Evolutionary conservation across 1,140 invertebrate genomes (phyloP), one percentile per base, ranked within the genome.

Genomic region (Temnothorax longispinosus): DNA sequence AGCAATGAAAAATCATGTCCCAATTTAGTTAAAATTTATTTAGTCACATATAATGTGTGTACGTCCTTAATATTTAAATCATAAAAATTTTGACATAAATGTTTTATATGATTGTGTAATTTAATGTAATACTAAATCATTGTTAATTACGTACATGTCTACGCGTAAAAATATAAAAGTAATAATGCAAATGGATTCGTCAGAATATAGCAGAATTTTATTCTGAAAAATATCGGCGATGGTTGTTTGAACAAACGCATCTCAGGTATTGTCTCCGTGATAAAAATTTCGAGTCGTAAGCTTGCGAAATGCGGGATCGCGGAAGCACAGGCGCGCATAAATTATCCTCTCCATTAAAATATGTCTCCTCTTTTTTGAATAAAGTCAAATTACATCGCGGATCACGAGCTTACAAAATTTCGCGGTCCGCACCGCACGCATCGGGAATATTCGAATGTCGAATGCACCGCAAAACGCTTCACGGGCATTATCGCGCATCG

Each of bases 371-470:
- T 54, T 27, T 54, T 81, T 41, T 71, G 5, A 54, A 41, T 38
- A 81, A 81, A 69, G 15, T 54, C 64, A 54, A 50, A 54, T 27
- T 81, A 41, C n/a, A 81, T 67, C 7, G n/a, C 60, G 60, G 60
- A 67, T 67, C 44, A 80, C 27, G 44, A 44, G 76, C 38, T 78
- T 78, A 50, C 32, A 67, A 80, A 80, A 80, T 67, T 50, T 80
- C 13, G 44, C 44, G 15, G 4, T 78, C 6, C 18, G 27, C 15
- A 27, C 27, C 38, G 6, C 38, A 58, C 38, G 38, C 54, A 50
- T 65, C 15, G 58, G 8, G 32, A 67, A 67, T 52, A 78, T 67
- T 80, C 60, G 44, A 65, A 80, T 65, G 41, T 80, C 60, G 44
- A 65, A 80, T 65, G 41, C 60, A 71, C 5, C 1, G 21, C 11